These are phyloP conservation scores for Gibbula magus DNA, from an alignment of 2,888 invertebrate species.

Conservation along the genomic window DNA sequence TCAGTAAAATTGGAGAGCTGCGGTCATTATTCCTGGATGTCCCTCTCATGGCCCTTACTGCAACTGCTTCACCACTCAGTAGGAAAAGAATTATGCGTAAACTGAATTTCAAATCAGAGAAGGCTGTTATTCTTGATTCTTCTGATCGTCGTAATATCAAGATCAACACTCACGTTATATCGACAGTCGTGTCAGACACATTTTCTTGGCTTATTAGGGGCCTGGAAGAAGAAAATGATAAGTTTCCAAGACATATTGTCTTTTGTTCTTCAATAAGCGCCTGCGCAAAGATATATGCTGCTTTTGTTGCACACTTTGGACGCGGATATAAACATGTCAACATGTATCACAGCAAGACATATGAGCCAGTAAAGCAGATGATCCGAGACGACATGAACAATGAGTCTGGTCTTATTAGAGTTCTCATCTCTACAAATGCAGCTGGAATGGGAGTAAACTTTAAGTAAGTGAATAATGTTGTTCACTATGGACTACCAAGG, in stretches of 20 bases:
- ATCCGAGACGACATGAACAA: constrained; percentile 34
- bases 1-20: background rate
- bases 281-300: constrained; percentile 22
- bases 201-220: constrained; percentile 24
- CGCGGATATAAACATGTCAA: constrained; percentile 12
- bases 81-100: background rate
- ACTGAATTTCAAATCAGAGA: background rate
- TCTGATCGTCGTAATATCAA: too few species aligned
- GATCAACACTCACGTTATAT: too few species aligned
- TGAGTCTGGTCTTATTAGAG: constrained; percentile 29
- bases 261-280: constrained; percentile 33
- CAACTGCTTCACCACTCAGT: background rate
- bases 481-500: constrained; percentile 37
- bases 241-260: constrained; percentile 27
- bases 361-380: constrained; percentile 33
- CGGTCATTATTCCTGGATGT: background rate
- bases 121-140: background rate
- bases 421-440: constrained; percentile 41
- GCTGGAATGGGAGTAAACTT: constrained; percentile 46
- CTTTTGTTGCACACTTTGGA: constrained; percentile 24
- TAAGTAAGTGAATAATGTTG: constrained; percentile 28
- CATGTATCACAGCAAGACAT: constrained; percentile 43
- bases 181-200: background rate
- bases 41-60: background rate
- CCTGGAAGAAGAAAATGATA: background rate